Conservation (phyloP, 2,888 invertebrate species). For the Drosophila subsilvestris region DNA sequence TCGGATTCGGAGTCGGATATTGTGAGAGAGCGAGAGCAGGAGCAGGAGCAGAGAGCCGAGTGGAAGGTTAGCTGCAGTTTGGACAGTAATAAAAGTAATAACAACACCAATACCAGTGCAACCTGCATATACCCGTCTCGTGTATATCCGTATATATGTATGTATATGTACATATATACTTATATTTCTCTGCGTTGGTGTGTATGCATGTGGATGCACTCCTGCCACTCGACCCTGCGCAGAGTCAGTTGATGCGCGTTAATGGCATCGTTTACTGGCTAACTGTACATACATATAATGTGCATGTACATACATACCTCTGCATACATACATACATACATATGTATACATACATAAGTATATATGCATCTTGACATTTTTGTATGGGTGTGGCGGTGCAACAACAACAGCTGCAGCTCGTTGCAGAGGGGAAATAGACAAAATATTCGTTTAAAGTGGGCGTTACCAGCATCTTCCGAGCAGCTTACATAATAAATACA, state of each 20-base stretch:
- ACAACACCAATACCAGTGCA: conserved; percentile 46
- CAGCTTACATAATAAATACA: conserved; percentile 25
- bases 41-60: conserved; percentile 38
- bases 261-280: conserved; percentile 80
- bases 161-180: conserved; percentile 11
- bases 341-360: conserved; percentile 6
- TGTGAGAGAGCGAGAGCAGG: conserved; percentile 13
- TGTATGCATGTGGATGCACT: conserved; percentile 29
- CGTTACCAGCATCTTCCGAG: conserved; percentile 52
- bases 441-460: conserved; percentile 47
- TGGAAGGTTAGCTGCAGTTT: conserved; percentile 59
- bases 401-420: conserved; percentile 32
- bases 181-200: conserved; percentile 5
- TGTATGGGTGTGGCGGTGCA: conserved; percentile 62
- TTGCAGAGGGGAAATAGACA: conserved; percentile 9
- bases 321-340: conserved; percentile 1
- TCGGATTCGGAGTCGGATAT: conserved; percentile 25
- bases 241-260: conserved; percentile 75
- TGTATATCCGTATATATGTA: conserved; percentile 18
- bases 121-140: conserved; percentile 28
- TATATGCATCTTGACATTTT: conserved; percentile 18
- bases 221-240: conserved; percentile 57
- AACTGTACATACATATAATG: conserved; percentile 62
- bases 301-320: background rate
- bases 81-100: conserved; percentile 78